Base-by-base conservation (phyloP, 2,888 invertebrate species). In the Meiosimyza decipiens region DNA sequence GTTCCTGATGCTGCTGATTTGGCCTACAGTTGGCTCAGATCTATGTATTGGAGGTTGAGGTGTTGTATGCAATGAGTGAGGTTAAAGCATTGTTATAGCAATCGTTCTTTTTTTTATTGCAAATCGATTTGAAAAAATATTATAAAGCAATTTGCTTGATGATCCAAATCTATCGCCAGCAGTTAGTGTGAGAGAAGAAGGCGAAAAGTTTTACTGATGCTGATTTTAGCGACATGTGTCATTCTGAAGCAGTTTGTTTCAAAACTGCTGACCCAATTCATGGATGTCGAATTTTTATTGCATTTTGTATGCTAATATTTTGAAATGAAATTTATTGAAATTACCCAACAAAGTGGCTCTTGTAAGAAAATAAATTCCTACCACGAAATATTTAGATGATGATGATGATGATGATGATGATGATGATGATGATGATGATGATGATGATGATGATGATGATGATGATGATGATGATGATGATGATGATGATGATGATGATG, bases 31-130 rank as follows among this genome's bases (percentile, higher is more conserved):
- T 18, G 12, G 66, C 16, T 6, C 9, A 7, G 7, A 40, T 1
- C 9, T 9, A 9, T 40, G 40, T 40, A 9, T 1, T 9, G 9
- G 1, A 40, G 40, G 40, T 9, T 40, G 40, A 40, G 40, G 40
- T 40, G 55, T 22, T 57, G 47, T 47, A 18, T 33, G 50, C 18
- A 16, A 49, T 51, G 51, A 50, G 16, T 64, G 51, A 64, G 51
- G 64, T 51, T 47, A 57, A 55, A 49, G 47, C 65, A 66, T 47
- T 6, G 15, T 47, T 40, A 3, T 40, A 33, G 13, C 15, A n/a
- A 11, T 57, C 18, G 67, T 18, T 67, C 55, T 50, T 16, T 33
- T 81, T 83, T 83, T 83, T 83, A 84, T 84, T 83, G 79, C 79
- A 80, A 79, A 84, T 83, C 83, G 81, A 81, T 83, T 80, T 71